Base-by-base conservation (phyloP, 2,888 invertebrate species). In the Onchidella celtica region DNA sequence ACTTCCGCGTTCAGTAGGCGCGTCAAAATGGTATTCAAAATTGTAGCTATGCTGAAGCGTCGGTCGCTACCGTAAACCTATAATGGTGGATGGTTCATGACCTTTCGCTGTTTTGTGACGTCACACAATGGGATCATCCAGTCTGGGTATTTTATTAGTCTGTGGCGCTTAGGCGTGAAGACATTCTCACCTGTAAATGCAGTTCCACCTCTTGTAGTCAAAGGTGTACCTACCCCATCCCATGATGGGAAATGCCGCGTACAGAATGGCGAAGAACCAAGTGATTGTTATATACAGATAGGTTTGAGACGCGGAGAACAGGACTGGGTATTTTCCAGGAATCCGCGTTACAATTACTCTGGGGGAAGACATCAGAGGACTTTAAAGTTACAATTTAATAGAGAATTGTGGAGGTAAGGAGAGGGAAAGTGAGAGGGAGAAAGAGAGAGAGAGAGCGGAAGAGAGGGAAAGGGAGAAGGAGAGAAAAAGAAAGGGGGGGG, bases 201-300 rank as follows among this genome's bases (percentile, higher is more conserved):
- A 79, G 63, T 79, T 79, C 3, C 59, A 59, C 11, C 79, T 61
- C 27, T 59, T 63, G 29, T n/a, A 27, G 63, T 79, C 79, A 47
- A 72, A 79, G 9, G 29, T 57, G 72, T 63, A 79, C 14, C 47
- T 34, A 6, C 79, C 79, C 79, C 79, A 79, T 17, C 79, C 79
- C 3, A 79, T n/a, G 57, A 72, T 38, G 36, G 79, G 79, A 21
- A 70, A 36, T 4, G 32, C n/a, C 2, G 79, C 79, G 29, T 59
- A 40, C 0, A 69, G 47, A 36, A 72, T 34, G 1, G 79, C n/a
- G 38, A 79, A 36, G 29, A 70, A 27, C 79, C 79, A 79, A 27
- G 32, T 21, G 6, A 66, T 32, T 3, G 32, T 17, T 4, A 66
- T 66, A 32, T 66, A 66, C 9, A 66, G 9, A 32, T 9, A 4